phyloP scores from a whole-genome alignment of 1,140 invertebrate genomes.

The Dermatophagoides farinae region DNA sequence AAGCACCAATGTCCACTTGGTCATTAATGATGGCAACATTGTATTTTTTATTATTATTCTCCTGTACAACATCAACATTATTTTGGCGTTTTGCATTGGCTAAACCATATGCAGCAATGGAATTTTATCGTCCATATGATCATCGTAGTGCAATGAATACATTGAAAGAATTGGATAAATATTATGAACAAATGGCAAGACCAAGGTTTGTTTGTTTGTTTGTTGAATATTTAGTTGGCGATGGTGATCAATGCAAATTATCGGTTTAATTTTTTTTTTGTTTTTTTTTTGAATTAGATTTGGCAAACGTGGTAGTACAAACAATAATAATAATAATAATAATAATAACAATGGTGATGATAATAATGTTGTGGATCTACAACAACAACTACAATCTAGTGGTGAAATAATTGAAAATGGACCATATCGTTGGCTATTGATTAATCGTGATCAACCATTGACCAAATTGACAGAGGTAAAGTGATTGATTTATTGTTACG shows the following conservation, averaged over 20 bases:
- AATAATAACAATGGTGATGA: not conserved
- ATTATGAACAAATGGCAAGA: not conserved
- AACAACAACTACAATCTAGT: not conserved
- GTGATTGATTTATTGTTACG: not conserved
- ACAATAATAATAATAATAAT: not conserved
- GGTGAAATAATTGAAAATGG: not conserved
- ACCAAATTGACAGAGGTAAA: constrained; percentile 2
- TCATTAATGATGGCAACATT: no score
- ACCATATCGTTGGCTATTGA: not conserved
- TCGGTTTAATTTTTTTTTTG: not conserved
- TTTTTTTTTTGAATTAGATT: not conserved
- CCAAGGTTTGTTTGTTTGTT: not conserved
- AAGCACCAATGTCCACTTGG: no score
- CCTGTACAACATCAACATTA: not conserved
- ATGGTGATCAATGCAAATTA: not conserved
- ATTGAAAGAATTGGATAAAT: not conserved
- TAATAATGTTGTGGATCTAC: no score
- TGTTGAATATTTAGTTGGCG: not conserved
- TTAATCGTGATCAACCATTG: constrained; percentile 1
- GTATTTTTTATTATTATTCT: no score
- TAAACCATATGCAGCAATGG: not conserved
- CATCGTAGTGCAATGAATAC: not conserved
- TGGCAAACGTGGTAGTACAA: not conserved
- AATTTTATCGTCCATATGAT: not conserved
- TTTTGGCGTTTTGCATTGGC: not conserved